Conservation (phyloP, 1,140 invertebrate species). For the Anastrepha obliqua region DNA sequence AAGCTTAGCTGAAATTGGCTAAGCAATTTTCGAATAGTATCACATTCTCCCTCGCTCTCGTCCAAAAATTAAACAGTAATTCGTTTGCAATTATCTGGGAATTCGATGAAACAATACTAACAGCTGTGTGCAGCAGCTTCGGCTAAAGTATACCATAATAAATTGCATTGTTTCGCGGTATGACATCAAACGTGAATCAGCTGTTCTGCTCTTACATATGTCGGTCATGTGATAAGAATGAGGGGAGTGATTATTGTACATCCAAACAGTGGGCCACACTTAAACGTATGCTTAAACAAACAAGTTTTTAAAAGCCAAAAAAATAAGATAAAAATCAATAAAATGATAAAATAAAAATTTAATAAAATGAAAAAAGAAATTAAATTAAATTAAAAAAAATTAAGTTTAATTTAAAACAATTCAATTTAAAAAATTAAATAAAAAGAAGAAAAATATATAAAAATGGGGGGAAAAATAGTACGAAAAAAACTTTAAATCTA, state of each 20-base stretch:
- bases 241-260: background rate
- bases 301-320: background rate
- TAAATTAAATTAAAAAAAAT: no score
- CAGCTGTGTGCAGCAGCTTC: background rate
- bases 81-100: background rate
- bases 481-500: no score
- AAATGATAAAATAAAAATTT: background rate
- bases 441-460: no score
- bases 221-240: background rate
- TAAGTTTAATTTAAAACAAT: no score
- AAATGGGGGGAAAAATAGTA: no score
- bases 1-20: background rate
- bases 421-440: no score
- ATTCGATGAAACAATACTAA: background rate
- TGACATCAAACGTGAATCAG: slow-evolving; percentile 20
- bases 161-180: background rate
- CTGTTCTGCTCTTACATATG: background rate
- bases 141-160: background rate
- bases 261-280: no score
- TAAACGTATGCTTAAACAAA: background rate
- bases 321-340: background rate
- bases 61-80: background rate
- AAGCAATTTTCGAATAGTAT: background rate
- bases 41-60: background rate
- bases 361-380: no score